Evolutionary conservation across 2,888 invertebrate species (phyloP).

Genomic region (Papilio protenor): DNA sequence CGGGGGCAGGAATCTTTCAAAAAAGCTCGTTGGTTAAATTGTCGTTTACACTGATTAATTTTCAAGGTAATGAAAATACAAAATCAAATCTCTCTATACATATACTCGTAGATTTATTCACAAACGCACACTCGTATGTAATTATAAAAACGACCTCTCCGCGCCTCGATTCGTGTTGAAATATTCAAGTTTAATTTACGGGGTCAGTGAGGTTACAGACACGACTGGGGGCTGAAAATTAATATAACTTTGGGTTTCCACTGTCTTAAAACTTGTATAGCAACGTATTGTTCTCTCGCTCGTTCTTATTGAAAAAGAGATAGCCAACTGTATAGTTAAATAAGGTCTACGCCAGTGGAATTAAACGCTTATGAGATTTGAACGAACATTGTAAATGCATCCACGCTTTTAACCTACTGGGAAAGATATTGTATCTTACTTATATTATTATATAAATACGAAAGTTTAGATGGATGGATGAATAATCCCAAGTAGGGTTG

Average conservation of each 20-base stretch:
- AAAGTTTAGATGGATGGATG: no score
- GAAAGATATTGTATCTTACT: background rate
- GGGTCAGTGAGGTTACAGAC: constrained; percentile 13
- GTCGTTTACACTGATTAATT: no score
- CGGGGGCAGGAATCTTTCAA: no score
- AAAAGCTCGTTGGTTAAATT: no score
- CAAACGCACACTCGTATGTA: background rate
- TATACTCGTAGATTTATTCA: background rate
- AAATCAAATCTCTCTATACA: background rate
- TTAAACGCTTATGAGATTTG: background rate
- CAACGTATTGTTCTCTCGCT: background rate
- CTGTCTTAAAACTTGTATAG: background rate
- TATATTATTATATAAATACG: no score
- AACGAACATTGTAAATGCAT: background rate
- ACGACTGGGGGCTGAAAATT: background rate
- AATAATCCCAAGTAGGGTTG: no score
- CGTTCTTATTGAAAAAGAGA: background rate
- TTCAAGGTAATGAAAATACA: no score
- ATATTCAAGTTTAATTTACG: constrained; percentile 16
- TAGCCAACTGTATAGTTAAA: background rate
- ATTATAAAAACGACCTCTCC: background rate
- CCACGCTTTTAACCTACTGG: background rate
- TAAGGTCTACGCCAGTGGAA: background rate
- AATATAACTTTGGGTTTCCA: background rate
- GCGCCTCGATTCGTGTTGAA: constrained; percentile 5